Conservation (phyloP, 2,113 vertebrate species). For the Hirundichthys speculiger region DNA sequence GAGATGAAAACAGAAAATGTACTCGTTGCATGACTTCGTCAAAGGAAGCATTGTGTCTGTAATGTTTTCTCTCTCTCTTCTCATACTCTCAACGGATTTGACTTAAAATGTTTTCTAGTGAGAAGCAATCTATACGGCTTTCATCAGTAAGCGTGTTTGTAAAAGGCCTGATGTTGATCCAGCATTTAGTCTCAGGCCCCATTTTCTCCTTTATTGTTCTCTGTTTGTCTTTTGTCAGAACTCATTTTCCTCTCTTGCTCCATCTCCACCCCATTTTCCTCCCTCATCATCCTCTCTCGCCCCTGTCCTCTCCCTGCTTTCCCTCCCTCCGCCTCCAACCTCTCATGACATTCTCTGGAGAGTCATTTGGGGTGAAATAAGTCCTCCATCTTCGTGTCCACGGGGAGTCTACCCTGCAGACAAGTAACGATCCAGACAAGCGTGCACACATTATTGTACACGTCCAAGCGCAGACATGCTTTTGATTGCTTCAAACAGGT, state of each 20-base stretch:
- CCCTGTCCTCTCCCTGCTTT: background rate
- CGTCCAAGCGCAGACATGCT: conserved; percentile 1
- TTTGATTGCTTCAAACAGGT: background rate
- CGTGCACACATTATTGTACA: conserved; percentile 15
- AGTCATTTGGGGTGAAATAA: conserved; percentile 58
- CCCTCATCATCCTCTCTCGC: background rate
- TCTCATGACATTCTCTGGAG: conserved; percentile 58
- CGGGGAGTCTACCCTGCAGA: conserved; percentile 53
- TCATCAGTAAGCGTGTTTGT: conserved; percentile 17
- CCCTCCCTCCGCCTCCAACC: background rate
- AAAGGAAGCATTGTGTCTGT: conserved; percentile 30
- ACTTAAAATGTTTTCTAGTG: conserved; percentile 32
- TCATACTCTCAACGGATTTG: conserved; percentile 34
- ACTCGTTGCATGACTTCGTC: conserved; percentile 41
- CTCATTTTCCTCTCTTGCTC: background rate
- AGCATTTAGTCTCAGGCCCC: conserved; percentile 22
- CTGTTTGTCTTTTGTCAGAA: conserved; percentile 22
- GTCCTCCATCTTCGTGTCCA: conserved; percentile 37
- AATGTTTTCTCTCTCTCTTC: conserved; percentile 31
- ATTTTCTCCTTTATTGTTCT: conserved; percentile 29
- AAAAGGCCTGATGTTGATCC: conserved; percentile 39
- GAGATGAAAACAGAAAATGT: background rate
- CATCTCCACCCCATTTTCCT: background rate
- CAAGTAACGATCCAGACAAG: conserved; percentile 56
- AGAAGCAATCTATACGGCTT: conserved; percentile 48